Percentiles rank a stretch among this genome's conserved stretches.
Conservation (phyloP, 2,113 vertebrate species). For the Leptobrachium leishanense region DNA sequence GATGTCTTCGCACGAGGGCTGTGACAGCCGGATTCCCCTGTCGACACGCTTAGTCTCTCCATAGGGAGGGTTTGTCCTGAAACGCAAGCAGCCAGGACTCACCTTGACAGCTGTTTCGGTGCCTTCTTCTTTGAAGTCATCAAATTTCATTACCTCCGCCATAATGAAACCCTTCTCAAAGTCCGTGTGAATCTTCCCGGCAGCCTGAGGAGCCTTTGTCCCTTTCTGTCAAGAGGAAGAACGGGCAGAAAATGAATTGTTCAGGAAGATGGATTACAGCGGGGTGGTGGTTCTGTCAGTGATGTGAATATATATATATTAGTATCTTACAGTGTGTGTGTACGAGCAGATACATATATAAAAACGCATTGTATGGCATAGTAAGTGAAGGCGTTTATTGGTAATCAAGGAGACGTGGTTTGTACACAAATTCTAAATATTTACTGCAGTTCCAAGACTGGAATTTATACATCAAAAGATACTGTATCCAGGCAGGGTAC, state of each 20-base stretch:
- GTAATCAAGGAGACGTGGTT: too few relatives aligned
- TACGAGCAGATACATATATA: too few relatives aligned
- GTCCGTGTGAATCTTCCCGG: conserved; percentile 90
- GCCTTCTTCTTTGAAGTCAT: conserved; percentile 94
- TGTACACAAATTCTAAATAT: too few relatives aligned
- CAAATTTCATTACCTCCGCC: conserved; percentile 96
- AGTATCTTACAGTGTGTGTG: too few relatives aligned
- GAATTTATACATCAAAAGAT: too few relatives aligned
- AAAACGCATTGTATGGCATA: too few relatives aligned
- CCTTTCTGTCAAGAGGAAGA: conserved; percentile 82
- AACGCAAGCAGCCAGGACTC: conserved; percentile 65
- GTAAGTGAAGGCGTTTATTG: too few relatives aligned
- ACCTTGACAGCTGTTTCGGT: conserved; percentile 89
- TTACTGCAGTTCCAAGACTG: too few relatives aligned
- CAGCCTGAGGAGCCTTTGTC: conserved; percentile 91
- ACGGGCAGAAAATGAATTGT: conserved; percentile 78
- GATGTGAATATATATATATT: not conserved
- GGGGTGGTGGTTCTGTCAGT: conserved; percentile 66
- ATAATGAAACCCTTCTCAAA: conserved; percentile 97
- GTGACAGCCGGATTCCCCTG: conserved; percentile 65
- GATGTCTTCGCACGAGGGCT: conserved; percentile 59
- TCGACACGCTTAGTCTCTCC: conserved; percentile 63
- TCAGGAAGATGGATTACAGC: conserved; percentile 80
- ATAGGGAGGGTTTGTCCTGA: conserved; percentile 55
- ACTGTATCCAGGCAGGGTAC: too few relatives aligned